Percentiles rank a stretch among this genome's conserved stretches.
Evolutionary conservation across 2,113 vertebrate species (phyloP).

Genomic region (Thalassarche chlororhynchos): DNA sequence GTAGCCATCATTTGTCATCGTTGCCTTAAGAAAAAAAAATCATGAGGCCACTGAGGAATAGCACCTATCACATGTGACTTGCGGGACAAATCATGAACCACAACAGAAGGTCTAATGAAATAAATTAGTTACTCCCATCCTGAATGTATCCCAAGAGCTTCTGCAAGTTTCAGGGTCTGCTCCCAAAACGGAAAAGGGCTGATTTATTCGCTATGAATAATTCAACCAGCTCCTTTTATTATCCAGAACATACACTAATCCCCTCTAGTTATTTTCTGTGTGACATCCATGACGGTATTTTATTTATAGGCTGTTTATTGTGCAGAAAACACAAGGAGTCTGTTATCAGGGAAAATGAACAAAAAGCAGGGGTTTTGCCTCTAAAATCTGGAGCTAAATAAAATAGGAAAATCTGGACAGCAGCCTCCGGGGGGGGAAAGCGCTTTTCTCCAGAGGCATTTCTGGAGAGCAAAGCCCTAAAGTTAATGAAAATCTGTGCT

Average conservation of each 20-base stretch:
- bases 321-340: not conserved
- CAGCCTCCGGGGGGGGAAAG: not conserved
- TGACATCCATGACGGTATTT: constrained; percentile 39
- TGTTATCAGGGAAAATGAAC: not conserved
- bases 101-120: not conserved
- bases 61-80: not conserved
- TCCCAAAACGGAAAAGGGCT: not conserved
- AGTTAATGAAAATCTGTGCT: constrained; percentile 54
- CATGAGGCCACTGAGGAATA: not conserved
- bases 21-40: not conserved
- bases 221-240: constrained; percentile 44
- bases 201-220: constrained; percentile 50
- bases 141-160: not conserved
- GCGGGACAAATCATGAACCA: not conserved
- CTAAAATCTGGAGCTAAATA: constrained; percentile 1
- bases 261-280: constrained; percentile 51
- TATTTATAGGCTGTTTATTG: constrained; percentile 39
- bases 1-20: not conserved
- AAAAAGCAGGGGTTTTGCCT: not conserved
- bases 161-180: not conserved
- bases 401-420: constrained; percentile 30
- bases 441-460: constrained; percentile 28
- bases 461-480: constrained; percentile 32
- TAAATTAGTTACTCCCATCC: not conserved
- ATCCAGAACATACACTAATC: constrained; percentile 38